Evolutionary conservation across 2,888 invertebrate genomes (phyloP).

Genomic region (Panzeria rudis): DNA sequence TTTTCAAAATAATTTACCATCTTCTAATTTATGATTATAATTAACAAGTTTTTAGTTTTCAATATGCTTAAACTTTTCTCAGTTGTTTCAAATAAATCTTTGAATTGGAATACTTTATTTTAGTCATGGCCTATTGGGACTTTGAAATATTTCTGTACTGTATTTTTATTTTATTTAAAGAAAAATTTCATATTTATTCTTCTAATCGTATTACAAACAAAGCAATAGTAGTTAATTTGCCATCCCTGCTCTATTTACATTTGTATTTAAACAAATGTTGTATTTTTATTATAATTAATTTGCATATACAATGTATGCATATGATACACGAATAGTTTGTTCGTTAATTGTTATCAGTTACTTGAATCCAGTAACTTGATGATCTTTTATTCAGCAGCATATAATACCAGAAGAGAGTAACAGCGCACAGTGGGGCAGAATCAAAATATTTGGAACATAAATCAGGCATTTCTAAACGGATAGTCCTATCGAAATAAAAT

Average conservation of each 20-base stretch:
- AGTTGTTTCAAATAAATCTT: slow-evolving; percentile 57
- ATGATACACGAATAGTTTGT: neutral
- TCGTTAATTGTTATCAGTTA: slow-evolving; percentile 38
- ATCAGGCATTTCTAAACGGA: too few species aligned
- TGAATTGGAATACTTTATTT: neutral
- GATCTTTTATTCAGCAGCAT: slow-evolving; percentile 26
- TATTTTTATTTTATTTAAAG: neutral
- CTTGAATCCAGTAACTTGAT: too few species aligned
- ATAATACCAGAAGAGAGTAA: slow-evolving; percentile 21
- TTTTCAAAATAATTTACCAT: slow-evolving; percentile 29
- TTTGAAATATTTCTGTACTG: neutral
- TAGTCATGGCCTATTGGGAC: neutral
- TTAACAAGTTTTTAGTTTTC: neutral
- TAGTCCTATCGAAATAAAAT: too few species aligned
- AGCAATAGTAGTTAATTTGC: neutral
- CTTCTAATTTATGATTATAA: neutral
- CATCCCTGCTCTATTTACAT: neutral
- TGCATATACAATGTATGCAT: slow-evolving; percentile 23
- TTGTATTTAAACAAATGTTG: slow-evolving; percentile 15
- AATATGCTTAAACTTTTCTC: neutral
- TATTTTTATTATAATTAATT: slow-evolving; percentile 50
- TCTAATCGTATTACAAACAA: neutral
- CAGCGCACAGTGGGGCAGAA: too few species aligned
- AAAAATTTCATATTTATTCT: neutral
- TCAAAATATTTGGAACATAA: too few species aligned